These are phyloP conservation scores for Xenotilapia leptura DNA, from an alignment of 2,113 vertebrate genomes.

Conservation along the genomic window DNA sequence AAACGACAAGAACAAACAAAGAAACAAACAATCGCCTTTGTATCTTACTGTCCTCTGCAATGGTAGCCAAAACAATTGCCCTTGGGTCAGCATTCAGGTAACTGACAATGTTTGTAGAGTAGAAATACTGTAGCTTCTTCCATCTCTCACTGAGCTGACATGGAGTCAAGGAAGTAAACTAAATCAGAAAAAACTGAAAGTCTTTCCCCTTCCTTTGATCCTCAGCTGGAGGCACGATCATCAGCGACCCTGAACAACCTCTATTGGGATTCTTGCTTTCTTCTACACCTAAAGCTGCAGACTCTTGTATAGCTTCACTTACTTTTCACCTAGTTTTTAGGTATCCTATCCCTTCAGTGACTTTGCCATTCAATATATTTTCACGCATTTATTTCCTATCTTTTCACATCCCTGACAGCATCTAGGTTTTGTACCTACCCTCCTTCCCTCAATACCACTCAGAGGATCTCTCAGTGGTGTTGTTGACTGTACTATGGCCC, in stretches of 20 bases:
- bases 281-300: neutral
- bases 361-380: neutral
- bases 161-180: neutral
- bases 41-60: neutral
- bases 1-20: neutral
- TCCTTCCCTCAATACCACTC: constrained; percentile 1
- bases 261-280: neutral
- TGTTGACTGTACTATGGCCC: constrained; percentile 7
- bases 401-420: neutral
- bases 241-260: neutral
- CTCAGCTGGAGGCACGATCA: constrained; percentile 1
- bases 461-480: constrained; percentile 2
- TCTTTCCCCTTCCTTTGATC: constrained; percentile 16
- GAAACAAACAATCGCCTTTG: neutral
- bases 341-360: neutral
- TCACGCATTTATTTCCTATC: neutral
- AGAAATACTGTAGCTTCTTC: neutral
- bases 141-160: neutral
- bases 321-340: neutral
- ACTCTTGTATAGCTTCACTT: neutral
- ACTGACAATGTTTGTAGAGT: neutral
- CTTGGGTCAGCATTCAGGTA: neutral
- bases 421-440: neutral
- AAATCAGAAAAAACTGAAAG: neutral
- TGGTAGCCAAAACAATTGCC: neutral